Percentiles rank a stretch among this genome's conserved stretches.
These are phyloP conservation scores for Megaustenia siamemsis DNA, from an alignment of 2,888 invertebrate species.

Conservation along the genomic window DNA sequence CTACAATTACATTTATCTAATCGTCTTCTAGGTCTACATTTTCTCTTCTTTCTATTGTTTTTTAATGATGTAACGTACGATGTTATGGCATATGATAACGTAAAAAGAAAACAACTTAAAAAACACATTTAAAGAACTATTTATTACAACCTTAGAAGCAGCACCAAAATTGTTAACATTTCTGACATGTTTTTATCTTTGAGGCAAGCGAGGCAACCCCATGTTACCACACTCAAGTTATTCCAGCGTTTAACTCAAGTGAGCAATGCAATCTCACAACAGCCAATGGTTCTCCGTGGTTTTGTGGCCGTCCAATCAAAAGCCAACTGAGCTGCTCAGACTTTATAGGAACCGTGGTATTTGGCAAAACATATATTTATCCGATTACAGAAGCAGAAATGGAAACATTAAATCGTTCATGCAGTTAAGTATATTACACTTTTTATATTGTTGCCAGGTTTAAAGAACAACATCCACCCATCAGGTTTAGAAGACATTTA, in stretches of 20 bases:
- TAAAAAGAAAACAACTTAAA: too few species aligned
- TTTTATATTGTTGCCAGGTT: neutral
- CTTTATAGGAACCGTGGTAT: neutral
- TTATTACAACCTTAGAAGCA: too few species aligned
- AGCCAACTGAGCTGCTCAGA: neutral
- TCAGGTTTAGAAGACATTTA: too few species aligned
- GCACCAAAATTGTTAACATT: too few species aligned
- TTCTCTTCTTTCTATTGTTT: too few species aligned
- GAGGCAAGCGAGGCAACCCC: slow-evolving; percentile 11
- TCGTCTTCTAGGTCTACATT: too few species aligned
- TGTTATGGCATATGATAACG: too few species aligned
- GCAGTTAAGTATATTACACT: neutral
- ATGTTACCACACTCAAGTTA: neutral
- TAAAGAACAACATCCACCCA: too few species aligned
- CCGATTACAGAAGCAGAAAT: slow-evolving; percentile 6
- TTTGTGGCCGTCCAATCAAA: slow-evolving; percentile 27
- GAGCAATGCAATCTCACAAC: slow-evolving; percentile 7
- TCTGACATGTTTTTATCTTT: neutral
- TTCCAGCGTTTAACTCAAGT: neutral
- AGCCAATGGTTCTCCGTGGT: slow-evolving; percentile 2
- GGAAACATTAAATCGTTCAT: slow-evolving; percentile 12
- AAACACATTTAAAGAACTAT: too few species aligned
- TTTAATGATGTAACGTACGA: too few species aligned
- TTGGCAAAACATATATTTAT: neutral
- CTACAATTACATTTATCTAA: too few species aligned